Evolutionary conservation across 2,113 vertebrate genomes (phyloP).

Genomic region (Nesogale talazaci): DNA sequence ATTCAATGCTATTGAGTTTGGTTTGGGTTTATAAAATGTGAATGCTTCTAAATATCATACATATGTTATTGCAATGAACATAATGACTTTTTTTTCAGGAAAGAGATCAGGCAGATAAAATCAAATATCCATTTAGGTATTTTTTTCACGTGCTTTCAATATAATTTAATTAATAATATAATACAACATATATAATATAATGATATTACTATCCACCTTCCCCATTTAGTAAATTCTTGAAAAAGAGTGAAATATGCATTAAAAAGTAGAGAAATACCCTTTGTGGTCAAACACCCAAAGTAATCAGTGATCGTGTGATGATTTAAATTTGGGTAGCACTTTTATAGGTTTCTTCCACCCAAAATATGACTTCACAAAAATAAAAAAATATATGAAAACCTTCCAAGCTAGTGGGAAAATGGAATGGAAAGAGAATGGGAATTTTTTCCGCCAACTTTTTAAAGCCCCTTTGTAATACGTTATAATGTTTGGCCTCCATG

Average conservation of each 20-base stretch:
- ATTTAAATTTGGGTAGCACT: neutral
- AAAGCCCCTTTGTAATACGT: neutral
- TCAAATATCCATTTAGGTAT: neutral
- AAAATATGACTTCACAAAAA: too few relatives aligned
- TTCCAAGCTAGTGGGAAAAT: too few relatives aligned
- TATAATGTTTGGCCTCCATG: neutral
- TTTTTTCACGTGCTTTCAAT: neutral
- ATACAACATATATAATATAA: neutral
- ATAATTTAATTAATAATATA: neutral
- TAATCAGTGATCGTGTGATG: neutral
- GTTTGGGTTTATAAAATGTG: too few relatives aligned
- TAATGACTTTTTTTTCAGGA: constrained; percentile 25
- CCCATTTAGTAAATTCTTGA: neutral
- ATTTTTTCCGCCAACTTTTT: neutral
- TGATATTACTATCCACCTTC: neutral
- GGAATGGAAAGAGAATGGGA: too few relatives aligned
- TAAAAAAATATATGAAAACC: too few relatives aligned
- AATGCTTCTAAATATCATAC: too few relatives aligned
- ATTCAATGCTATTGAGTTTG: too few relatives aligned
- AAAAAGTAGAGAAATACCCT: neutral
- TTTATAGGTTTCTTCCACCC: neutral
- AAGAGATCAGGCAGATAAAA: neutral
- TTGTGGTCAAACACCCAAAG: neutral
- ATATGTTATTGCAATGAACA: too few relatives aligned
- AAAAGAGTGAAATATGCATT: neutral